phyloP scores from a whole-genome alignment of 2,888 invertebrate species.

The Ophonus ardosiacus region DNA sequence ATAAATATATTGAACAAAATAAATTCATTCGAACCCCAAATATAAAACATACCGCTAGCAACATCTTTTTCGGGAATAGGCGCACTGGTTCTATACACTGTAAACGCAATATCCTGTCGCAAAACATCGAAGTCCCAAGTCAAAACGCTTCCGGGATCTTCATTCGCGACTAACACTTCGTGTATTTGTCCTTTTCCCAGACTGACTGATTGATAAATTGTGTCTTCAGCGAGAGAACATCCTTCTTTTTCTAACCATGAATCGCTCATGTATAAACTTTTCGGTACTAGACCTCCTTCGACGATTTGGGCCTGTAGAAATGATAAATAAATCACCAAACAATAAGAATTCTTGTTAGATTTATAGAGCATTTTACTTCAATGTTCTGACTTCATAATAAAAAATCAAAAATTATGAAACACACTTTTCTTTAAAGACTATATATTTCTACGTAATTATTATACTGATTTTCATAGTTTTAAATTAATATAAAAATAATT shows the following conservation, averaged over 20 bases:
- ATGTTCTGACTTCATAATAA: too few relatives aligned
- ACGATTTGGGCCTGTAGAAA: slow-evolving; percentile 85
- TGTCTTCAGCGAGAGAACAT: slow-evolving; percentile 71
- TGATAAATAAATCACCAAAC: background rate
- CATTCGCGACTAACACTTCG: slow-evolving; percentile 87
- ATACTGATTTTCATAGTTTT: too few relatives aligned
- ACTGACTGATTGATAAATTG: slow-evolving; percentile 82
- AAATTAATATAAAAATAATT: too few relatives aligned
- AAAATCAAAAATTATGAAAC: too few relatives aligned
- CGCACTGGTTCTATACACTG: slow-evolving; percentile 79
- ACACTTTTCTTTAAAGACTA: too few relatives aligned
- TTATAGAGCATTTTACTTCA: too few relatives aligned
- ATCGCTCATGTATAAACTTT: slow-evolving; percentile 87
- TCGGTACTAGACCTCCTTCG: slow-evolving; percentile 93
- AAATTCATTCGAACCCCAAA: too few relatives aligned
- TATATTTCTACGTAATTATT: too few relatives aligned
- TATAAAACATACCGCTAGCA: slow-evolving; percentile 60
- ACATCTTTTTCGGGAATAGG: slow-evolving; percentile 64
- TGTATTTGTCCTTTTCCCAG: slow-evolving; percentile 85
- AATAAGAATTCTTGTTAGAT: too few relatives aligned
- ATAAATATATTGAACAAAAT: slow-evolving; percentile 69
- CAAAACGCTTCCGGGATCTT: slow-evolving; percentile 91
- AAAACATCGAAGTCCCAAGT: slow-evolving; percentile 98
- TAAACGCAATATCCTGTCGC: slow-evolving; percentile 92
- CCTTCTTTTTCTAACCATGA: slow-evolving; percentile 75